phyloP scores from a whole-genome alignment of 1,140 invertebrate genomes.

The Ostrea denselamellosa region DNA sequence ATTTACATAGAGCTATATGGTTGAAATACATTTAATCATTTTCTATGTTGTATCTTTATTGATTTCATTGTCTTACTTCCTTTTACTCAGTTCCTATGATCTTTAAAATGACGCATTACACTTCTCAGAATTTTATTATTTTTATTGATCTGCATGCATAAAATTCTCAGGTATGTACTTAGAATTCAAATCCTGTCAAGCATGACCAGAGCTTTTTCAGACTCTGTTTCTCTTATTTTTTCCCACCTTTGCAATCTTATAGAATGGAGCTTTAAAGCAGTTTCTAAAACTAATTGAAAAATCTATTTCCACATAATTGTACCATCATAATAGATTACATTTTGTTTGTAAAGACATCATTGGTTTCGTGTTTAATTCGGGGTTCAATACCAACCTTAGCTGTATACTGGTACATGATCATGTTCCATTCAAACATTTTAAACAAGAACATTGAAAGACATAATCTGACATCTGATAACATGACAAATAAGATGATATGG shows the following conservation, averaged over 20 bases:
- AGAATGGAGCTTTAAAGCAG: constrained; percentile 5
- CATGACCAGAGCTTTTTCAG: neutral
- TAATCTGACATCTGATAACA: neutral
- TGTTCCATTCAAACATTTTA: neutral
- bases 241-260: neutral
- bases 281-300: constrained; percentile 9
- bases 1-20: neutral
- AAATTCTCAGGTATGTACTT: neutral
- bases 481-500: neutral
- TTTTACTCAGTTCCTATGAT: neutral
- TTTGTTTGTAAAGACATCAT: constrained; percentile 10
- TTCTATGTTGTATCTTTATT: neutral
- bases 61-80: neutral
- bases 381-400: neutral
- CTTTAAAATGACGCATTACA: neutral
- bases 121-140: constrained; percentile 10
- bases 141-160: neutral
- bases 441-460: neutral
- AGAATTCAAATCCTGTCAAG: constrained; percentile 6
- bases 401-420: neutral
- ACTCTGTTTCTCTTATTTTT: neutral
- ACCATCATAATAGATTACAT: constrained; percentile 28
- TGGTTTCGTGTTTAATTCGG: neutral
- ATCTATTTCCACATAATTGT: constrained; percentile 12
- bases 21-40: neutral